Base-by-base conservation (phyloP, 2,888 invertebrate genomes). In the Mycalesis mineus region DNA sequence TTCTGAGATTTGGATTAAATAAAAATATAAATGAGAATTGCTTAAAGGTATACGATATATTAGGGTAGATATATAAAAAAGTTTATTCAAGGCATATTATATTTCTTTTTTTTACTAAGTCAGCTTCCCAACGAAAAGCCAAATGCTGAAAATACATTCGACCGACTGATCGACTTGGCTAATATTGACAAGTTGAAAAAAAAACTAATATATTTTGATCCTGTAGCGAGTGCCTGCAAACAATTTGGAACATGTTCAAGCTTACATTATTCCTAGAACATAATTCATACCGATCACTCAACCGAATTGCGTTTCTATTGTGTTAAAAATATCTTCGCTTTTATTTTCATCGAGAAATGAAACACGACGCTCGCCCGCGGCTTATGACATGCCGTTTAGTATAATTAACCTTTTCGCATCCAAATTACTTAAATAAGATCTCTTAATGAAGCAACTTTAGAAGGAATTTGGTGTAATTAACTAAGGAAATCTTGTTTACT, bases 161-260 rank as follows among this genome's bases (percentile, higher is more conserved):
- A 47, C 52, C 42, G 17, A 52, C 7, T 52, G 15, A 52, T 17
- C 52, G 17, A 52, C 33, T 42, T 52, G 41, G 52, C 42, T 11
- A 9, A 29, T 13, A 33, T 9, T 4, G 9, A 33, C 11, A 15
- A 15, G 6, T 47, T 47, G 14, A 7, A 1, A 42, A 52, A 42
- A 52, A 36, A 52, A 9, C 9, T 36, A 36, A 52, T 22, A 8
- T 42, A 42, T 42, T 33, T 31, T 11, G 17, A n/a, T n/a, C 22
- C 9, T 14, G 22, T 9, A 33, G 7, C 8, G 17, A 33, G 42
- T 33, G n/a, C 17, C 8, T 52, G 11, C 14, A 11, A 15, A 33
- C 40, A 29, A 60, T 51, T 60, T 65, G 65, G 62, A 58, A 39
- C 33, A 29, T 49, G 40, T 64, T 61, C 64, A 63, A 64, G 50